Conservation (phyloP, 2,888 invertebrate genomes). For the Chrysopilus asiliformis region DNA sequence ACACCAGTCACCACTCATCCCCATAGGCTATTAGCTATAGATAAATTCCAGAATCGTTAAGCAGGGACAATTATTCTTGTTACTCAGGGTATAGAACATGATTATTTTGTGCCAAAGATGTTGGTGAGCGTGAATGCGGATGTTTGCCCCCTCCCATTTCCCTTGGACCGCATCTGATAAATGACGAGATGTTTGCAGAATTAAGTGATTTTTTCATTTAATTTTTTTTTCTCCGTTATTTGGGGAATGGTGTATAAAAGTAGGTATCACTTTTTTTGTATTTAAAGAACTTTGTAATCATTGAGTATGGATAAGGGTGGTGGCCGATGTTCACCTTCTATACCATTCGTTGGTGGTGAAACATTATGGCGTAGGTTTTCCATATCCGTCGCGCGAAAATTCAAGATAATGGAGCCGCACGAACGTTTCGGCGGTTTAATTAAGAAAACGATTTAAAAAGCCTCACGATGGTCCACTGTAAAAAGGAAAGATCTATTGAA, state of each 20-base stretch:
- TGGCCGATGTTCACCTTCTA: too few species aligned
- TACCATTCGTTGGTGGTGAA: too few species aligned
- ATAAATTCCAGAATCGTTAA: constrained; percentile 13
- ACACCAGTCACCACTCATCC: too few species aligned
- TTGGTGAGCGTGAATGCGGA: too few species aligned
- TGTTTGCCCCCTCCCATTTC: constrained; percentile 5
- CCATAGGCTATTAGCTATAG: constrained; percentile 11
- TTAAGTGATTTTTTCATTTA: constrained; percentile 11
- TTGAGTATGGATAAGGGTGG: too few species aligned
- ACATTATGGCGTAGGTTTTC: too few species aligned
- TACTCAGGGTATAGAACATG: constrained; percentile 6
- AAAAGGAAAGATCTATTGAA: constrained; percentile 5
- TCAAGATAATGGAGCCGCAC: constrained; percentile 14
- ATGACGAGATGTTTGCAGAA: constrained; percentile 14
- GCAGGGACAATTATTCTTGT: constrained; percentile 14
- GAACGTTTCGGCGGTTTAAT: constrained; percentile 15
- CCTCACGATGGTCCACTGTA: constrained; percentile 5
- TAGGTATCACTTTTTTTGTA: too few species aligned
- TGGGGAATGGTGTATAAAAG: too few species aligned
- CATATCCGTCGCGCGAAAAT: too few species aligned
- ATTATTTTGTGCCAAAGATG: too few species aligned
- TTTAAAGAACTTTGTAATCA: too few species aligned
- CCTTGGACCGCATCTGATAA: constrained; percentile 14
- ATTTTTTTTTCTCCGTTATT: neutral
- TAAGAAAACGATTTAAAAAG: constrained; percentile 14